Conservation (phyloP, 2,797 vertebrate genomes). For the Sebastes baramenuke region DNA sequence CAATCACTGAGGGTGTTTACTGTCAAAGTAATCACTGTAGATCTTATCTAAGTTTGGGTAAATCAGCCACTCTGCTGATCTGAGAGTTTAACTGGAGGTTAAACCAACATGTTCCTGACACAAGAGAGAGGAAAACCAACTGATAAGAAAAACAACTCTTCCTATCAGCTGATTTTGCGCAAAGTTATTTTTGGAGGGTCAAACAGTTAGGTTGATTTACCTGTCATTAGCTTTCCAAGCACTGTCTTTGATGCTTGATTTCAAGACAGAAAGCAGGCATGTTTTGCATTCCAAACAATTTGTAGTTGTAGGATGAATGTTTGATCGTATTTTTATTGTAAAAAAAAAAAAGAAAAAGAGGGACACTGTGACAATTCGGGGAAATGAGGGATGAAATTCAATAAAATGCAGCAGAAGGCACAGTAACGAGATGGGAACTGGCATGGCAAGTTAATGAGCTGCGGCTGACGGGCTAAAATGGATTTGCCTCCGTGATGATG, state of each 20-base stretch:
- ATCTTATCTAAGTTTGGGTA: constrained; percentile 47
- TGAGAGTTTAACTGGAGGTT: constrained; percentile 54
- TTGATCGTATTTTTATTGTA: background rate
- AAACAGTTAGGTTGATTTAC: background rate
- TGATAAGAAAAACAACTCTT: background rate
- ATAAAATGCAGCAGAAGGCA: constrained; percentile 45
- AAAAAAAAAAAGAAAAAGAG: background rate
- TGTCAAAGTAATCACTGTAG: constrained; percentile 50
- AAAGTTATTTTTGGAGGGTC: background rate
- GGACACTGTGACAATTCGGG: constrained; percentile 11
- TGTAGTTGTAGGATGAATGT: background rate
- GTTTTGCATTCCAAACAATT: background rate
- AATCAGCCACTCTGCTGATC: constrained; percentile 37
- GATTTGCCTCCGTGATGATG: constrained; percentile 25
- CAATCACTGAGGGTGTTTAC: constrained; percentile 40
- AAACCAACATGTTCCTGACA: constrained; percentile 38
- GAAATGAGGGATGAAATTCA: constrained; percentile 64
- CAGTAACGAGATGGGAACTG: constrained; percentile 27
- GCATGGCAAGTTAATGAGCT: constrained; percentile 49
- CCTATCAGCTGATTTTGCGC: background rate
- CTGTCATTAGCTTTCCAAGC: background rate
- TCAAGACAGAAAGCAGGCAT: background rate
- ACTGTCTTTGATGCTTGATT: background rate
- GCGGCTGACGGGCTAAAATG: constrained; percentile 35
- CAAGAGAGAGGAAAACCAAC: background rate